A percentile compares a stretch with the other conserved stretches of the same genome.
phyloP scores from a whole-genome alignment of 2,797 vertebrate species.

The Eulemur mongoz region DNA sequence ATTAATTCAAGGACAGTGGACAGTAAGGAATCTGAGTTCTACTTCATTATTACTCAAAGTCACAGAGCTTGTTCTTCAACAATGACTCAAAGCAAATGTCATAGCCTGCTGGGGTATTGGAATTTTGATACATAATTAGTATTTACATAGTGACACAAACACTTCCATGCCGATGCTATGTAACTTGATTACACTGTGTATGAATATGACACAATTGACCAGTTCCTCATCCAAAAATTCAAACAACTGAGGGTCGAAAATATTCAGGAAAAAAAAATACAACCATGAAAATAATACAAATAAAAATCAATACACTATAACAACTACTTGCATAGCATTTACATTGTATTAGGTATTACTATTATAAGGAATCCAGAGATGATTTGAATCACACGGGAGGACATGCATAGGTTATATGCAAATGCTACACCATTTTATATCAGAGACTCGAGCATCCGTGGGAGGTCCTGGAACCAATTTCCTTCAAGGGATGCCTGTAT shows the following conservation, averaged over 20 bases:
- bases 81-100: not conserved
- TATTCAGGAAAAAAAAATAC: not conserved
- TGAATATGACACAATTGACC: not conserved
- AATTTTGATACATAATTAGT: not conserved
- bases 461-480: not conserved
- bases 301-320: not conserved
- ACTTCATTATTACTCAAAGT: not conserved
- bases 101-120: not conserved
- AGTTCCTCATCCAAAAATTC: not conserved
- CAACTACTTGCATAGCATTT: not conserved
- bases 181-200: not conserved
- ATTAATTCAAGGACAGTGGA: not conserved
- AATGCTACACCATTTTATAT: not conserved
- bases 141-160: not conserved
- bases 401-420: not conserved
- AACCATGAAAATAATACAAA: not conserved
- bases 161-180: not conserved
- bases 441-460: not conserved
- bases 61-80: slow-evolving; percentile 9
- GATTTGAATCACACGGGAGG: not conserved
- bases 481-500: not conserved
- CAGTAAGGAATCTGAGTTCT: not conserved
- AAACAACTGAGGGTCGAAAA: not conserved
- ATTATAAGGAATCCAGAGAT: not conserved
- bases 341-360: not conserved